These are phyloP conservation scores for Tinamus major DNA, from an alignment of 2,797 vertebrate genomes.

Conservation along the genomic window DNA sequence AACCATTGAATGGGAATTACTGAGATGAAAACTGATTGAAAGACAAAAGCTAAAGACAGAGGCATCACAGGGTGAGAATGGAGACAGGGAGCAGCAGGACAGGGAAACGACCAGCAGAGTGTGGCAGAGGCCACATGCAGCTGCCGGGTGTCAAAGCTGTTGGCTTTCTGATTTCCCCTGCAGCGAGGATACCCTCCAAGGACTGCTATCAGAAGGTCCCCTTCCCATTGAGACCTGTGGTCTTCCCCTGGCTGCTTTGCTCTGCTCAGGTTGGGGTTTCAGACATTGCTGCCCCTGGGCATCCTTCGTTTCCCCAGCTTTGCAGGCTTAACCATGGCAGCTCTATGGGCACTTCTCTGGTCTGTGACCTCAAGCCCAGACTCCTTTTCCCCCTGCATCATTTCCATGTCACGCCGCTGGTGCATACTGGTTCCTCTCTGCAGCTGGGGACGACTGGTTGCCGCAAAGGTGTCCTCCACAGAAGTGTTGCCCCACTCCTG, in stretches of 20 bases:
- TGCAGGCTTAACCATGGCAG: neutral
- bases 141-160: neutral
- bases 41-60: constrained; percentile 52
- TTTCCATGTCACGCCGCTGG: neutral
- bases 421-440: neutral
- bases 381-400: neutral
- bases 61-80: constrained; percentile 11
- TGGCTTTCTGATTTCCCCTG: constrained; percentile 9
- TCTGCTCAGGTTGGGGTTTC: neutral
- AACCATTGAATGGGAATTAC: constrained; percentile 76
- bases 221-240: neutral
- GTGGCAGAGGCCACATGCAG: constrained; percentile 31
- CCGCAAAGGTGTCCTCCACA: neutral
- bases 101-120: neutral
- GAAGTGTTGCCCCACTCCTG: neutral
- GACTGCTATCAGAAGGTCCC: neutral
- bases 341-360: rapidly evolving
- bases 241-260: neutral
- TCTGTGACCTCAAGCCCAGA: neutral
- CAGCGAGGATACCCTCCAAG: neutral
- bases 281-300: neutral
- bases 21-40: constrained; percentile 76
- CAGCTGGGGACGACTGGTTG: too few relatives aligned
- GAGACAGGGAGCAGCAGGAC: neutral
- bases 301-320: rapidly evolving